A percentile compares a stretch with the other conserved stretches of the same genome.
phyloP scores from a whole-genome alignment of 2,113 vertebrate genomes.

The Indri indri region DNA sequence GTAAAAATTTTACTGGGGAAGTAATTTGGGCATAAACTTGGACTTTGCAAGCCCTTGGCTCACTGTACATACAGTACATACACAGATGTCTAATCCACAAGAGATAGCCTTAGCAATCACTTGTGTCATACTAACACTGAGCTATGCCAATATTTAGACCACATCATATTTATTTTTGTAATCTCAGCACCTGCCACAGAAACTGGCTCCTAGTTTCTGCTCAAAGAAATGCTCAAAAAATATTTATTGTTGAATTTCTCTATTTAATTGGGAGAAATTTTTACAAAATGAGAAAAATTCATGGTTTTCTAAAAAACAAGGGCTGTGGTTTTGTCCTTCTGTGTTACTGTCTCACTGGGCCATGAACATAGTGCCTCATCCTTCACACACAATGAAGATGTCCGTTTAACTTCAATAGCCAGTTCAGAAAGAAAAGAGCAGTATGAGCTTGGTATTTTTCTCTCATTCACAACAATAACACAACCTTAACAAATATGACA shows the following conservation, averaged over 20 bases:
- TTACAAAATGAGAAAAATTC: background rate
- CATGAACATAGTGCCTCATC: background rate
- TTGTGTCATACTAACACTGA: background rate
- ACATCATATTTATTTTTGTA: background rate
- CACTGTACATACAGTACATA: background rate
- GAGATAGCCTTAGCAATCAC: background rate
- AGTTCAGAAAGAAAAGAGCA: conserved; percentile 29
- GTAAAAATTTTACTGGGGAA: background rate
- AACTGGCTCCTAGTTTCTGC: background rate
- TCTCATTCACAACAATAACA: conserved; percentile 62
- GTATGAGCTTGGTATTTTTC: conserved; percentile 47
- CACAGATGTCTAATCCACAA: background rate
- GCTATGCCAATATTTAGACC: background rate
- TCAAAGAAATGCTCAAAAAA: background rate
- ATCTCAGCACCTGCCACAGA: background rate
- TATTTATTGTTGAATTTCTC: background rate
- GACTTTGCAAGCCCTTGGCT: background rate
- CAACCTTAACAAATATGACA: conserved; percentile 58
- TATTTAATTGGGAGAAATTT: background rate
- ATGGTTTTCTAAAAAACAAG: conserved; percentile 35
- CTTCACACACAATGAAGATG: conserved; percentile 24
- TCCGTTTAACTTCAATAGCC: conserved; percentile 54
- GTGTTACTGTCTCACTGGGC: background rate
- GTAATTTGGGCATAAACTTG: background rate
- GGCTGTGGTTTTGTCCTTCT: background rate